Evolutionary conservation across 2,797 vertebrate species (phyloP).

Genomic region (Margarornis squamiger): DNA sequence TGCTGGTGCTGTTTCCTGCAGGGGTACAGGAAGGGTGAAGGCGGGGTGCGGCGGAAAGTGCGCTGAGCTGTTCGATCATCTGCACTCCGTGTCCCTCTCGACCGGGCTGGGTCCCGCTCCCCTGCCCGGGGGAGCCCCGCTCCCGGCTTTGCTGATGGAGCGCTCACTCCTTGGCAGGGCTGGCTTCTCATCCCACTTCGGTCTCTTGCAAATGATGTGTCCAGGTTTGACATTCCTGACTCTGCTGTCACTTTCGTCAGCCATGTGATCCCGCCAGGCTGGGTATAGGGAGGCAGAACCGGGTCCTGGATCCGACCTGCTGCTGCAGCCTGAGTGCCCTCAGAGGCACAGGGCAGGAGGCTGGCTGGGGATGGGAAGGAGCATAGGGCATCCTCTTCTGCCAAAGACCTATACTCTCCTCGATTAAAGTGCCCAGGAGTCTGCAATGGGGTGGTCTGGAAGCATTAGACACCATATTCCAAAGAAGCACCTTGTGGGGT

Average conservation of each 20-base stretch:
- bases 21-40: not conserved
- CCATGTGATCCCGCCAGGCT: not conserved
- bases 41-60: not conserved
- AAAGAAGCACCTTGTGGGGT: not conserved
- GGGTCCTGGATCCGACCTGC: not conserved
- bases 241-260: not conserved
- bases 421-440: not conserved
- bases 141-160: not conserved
- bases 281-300: not conserved
- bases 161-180: rapidly evolving
- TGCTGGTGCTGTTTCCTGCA: not conserved
- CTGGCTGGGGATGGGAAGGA: not conserved
- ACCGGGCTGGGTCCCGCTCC: not conserved
- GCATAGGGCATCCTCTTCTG: not conserved
- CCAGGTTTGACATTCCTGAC: not conserved
- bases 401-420: not conserved
- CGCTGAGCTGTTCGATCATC: rapidly evolving
- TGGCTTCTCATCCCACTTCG: not conserved
- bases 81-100: not conserved
- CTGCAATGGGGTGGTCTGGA: not conserved
- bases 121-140: not conserved
- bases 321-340: not conserved
- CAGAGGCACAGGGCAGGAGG: not conserved
- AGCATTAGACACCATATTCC: not conserved
- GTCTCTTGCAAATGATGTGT: not conserved